Evolutionary conservation across 1,140 invertebrate species (phyloP), one percentile per base, ranked within the genome.

Genomic region (Periplaneta americana): DNA sequence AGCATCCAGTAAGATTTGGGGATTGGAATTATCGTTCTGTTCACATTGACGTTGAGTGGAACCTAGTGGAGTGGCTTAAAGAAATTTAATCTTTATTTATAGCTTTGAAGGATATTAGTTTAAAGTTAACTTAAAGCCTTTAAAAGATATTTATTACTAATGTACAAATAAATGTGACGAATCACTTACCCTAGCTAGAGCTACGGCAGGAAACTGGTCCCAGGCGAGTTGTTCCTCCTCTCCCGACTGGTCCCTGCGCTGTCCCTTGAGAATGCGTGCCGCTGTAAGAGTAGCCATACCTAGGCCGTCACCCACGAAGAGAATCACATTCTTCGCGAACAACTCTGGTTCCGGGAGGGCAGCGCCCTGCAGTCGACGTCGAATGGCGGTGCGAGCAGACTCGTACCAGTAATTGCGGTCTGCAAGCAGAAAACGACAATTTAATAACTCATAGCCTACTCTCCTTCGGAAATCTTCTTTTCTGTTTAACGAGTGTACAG

Each of bases 231-330:
- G 89, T 2, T 89, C 87, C 82, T 94, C 93, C 85, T 95, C 93
- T 2, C 94, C 94, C 17, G 90, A 88, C 10, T 85, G 83, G 3
- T 87, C 88, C 18, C 85, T 79, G 17, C 86, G 83, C 82, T 92
- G 91, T 0, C 91, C 91, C 82, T 90, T 90, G 78, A 92, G 89
- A 78, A 96, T 95, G 81, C 95, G 88, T 2, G 93, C 92, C 0
- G 95, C 94, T 0, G 95, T 95, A 1, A 94, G 89, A 0, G 95
- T 95, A 2, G 93, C 90, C 74, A 95, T 88, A 32, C 95, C 94
- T 93, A 96, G 95, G 15, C 95, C 95, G 87, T 96, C 95, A 0
- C 95, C 95, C 8, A 96, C 90, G 84, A 96, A 94, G 74, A 96
- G 87, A 36, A 96, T 93, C n/a, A 96, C 90, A 86, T 94, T 94